Conservation (phyloP, 2,888 invertebrate species). For the Cheilosia grossa region DNA sequence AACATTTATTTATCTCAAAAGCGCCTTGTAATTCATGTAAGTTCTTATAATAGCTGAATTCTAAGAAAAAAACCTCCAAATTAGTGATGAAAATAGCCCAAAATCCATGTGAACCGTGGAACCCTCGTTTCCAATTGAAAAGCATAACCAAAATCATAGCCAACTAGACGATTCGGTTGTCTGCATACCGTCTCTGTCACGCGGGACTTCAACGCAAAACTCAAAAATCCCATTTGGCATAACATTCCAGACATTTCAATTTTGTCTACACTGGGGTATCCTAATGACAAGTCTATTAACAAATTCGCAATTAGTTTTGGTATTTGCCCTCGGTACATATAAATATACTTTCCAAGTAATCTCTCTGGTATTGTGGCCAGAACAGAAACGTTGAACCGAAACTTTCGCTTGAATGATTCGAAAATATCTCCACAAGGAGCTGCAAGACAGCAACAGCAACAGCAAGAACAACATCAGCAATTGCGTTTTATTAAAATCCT, state of each 20-base stretch:
- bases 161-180: no score
- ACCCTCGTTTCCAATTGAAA: no score
- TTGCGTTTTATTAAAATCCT: conserved; percentile 46
- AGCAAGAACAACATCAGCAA: neutral
- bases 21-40: no score
- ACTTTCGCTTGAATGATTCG: conserved; percentile 41
- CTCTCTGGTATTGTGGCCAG: conserved; percentile 20
- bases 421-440: conserved; percentile 40
- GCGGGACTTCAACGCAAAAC: no score
- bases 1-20: no score
- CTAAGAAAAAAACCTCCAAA: no score
- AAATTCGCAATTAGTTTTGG: conserved; percentile 40
- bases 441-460: neutral
- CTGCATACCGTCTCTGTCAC: no score
- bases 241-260: conserved; percentile 2
- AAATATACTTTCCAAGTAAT: conserved; percentile 12
- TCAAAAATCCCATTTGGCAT: neutral
- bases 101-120: no score
- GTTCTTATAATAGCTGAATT: no score
- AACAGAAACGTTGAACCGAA: conserved; percentile 13
- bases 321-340: conserved; percentile 16
- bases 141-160: no score
- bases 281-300: conserved; percentile 33
- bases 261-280: neutral
- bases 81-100: no score